Evolutionary conservation across 2,113 vertebrate genomes (phyloP).

Genomic region (Sander vitreus): DNA sequence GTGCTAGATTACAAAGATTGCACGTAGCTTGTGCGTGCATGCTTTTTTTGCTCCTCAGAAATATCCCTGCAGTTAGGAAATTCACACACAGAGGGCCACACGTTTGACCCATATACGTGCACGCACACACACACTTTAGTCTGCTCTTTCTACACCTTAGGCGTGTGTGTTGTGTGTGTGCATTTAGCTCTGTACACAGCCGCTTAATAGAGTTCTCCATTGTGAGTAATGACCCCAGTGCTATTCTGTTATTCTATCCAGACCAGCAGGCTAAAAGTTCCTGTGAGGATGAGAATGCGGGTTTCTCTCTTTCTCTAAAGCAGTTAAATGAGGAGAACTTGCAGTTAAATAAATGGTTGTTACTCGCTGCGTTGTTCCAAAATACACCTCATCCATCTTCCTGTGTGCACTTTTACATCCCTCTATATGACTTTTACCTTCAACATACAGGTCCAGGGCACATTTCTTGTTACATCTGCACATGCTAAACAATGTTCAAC

Average conservation of each 20-base stretch:
- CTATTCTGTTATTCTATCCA: conserved; percentile 75
- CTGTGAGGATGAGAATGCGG: conserved; percentile 58
- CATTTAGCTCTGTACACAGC: conserved; percentile 56
- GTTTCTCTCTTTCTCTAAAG: conserved; percentile 45
- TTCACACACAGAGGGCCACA: conserved; percentile 70
- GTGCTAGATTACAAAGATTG: conserved; percentile 78
- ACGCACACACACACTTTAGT: conserved; percentile 4
- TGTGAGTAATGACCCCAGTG: conserved; percentile 82
- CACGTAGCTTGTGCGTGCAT: conserved; percentile 34
- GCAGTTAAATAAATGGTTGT: conserved; percentile 50
- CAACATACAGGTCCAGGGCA: conserved; percentile 2
- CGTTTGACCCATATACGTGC: conserved; percentile 54
- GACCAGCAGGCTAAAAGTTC: conserved; percentile 79
- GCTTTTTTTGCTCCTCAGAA: conserved; percentile 67
- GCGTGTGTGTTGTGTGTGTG: conserved; percentile 54
- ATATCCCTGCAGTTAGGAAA: conserved; percentile 80
- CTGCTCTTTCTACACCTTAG: conserved; percentile 45
- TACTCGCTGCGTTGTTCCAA: conserved; percentile 8
- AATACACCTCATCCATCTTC: conserved; percentile 23
- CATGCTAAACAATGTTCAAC: conserved; percentile 2
- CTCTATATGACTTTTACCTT: conserved; percentile 19
- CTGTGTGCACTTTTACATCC: conserved; percentile 3
- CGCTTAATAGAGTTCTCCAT: conserved; percentile 78
- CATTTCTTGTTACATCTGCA: not conserved
- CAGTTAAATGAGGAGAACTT: conserved; percentile 49